Evolutionary conservation across 2,888 invertebrate genomes (phyloP).

Genomic region (Orchestes rusci): DNA sequence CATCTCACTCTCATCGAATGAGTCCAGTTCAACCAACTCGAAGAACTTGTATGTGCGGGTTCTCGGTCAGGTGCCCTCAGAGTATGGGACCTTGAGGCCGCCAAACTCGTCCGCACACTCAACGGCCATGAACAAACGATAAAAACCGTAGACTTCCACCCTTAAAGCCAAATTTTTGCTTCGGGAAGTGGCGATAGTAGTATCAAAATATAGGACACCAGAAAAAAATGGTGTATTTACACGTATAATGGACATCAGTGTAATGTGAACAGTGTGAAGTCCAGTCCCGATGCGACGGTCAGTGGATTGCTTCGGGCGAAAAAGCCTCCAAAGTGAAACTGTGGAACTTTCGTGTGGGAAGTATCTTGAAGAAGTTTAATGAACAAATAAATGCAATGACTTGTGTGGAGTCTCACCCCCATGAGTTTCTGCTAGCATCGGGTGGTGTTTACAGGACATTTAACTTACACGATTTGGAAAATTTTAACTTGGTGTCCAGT

Average conservation of each 20-base stretch:
- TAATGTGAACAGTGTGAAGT: conserved; percentile 87
- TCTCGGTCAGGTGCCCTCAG: conserved; percentile 90
- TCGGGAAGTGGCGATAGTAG: conserved; percentile 91
- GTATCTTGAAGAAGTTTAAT: conserved; percentile 76
- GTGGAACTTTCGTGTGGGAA: conserved; percentile 91
- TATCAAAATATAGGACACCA: conserved; percentile 91
- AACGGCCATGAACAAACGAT: conserved; percentile 83
- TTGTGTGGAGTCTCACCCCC: conserved; percentile 95
- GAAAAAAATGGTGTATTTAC: conserved; percentile 89
- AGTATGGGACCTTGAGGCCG: conserved; percentile 90
- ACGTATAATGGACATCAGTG: conserved; percentile 88
- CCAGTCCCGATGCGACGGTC: conserved; percentile 97
- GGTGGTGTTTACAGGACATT: conserved; percentile 84
- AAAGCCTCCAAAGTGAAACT: conserved; percentile 79
- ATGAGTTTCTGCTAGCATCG: conserved; percentile 88
- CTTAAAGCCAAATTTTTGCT: conserved; percentile 88
- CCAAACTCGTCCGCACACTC: conserved; percentile 83
- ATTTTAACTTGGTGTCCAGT: conserved; percentile 55
- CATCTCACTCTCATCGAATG: conserved; percentile 92
- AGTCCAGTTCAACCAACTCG: conserved; percentile 89
- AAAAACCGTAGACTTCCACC: conserved; percentile 89
- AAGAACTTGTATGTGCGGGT: conserved; percentile 92
- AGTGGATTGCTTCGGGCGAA: conserved; percentile 95
- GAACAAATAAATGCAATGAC: conserved; percentile 79
- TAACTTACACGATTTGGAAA: conserved; percentile 94